Percentiles rank a stretch among this genome's conserved stretches.
Conservation (phyloP, 2,113 vertebrate species). For the Misgurnus anguillicaudatus region DNA sequence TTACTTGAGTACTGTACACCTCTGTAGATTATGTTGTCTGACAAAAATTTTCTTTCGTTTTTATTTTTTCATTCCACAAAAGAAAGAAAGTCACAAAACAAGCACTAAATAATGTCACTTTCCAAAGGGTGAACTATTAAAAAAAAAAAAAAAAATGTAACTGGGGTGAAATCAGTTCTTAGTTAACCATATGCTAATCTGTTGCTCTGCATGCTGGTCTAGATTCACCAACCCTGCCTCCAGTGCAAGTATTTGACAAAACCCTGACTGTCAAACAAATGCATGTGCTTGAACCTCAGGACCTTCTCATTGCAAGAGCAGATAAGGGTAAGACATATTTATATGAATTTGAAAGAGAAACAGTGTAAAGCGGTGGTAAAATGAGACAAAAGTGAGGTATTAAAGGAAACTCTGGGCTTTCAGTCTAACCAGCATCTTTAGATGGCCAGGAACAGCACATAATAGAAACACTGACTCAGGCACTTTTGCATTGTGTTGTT, state of each 20-base stretch:
- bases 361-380: neutral
- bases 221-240: slow-evolving; percentile 78
- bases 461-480: neutral
- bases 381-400: neutral
- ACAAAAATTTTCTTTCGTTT: neutral
- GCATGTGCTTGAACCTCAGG: slow-evolving; percentile 90
- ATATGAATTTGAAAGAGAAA: neutral
- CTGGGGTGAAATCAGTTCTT: neutral
- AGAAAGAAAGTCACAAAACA: neutral
- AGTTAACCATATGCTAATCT: slow-evolving; percentile 3
- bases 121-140: neutral
- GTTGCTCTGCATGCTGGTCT: slow-evolving; percentile 55
- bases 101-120: neutral
- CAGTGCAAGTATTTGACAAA: slow-evolving; percentile 90
- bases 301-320: slow-evolving; percentile 87
- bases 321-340: slow-evolving; percentile 86
- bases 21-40: no score
- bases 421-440: slow-evolving; percentile 22
- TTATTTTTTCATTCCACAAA: no score
- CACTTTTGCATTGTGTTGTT: neutral
- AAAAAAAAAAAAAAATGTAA: neutral
- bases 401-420: neutral
- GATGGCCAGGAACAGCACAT: slow-evolving; percentile 18
- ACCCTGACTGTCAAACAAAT: slow-evolving; percentile 93
- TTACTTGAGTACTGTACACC: no score